Percentiles rank a stretch among this genome's conserved stretches.
Evolutionary conservation across 2,888 invertebrate genomes (phyloP).

Genomic region (Diaperis boleti): DNA sequence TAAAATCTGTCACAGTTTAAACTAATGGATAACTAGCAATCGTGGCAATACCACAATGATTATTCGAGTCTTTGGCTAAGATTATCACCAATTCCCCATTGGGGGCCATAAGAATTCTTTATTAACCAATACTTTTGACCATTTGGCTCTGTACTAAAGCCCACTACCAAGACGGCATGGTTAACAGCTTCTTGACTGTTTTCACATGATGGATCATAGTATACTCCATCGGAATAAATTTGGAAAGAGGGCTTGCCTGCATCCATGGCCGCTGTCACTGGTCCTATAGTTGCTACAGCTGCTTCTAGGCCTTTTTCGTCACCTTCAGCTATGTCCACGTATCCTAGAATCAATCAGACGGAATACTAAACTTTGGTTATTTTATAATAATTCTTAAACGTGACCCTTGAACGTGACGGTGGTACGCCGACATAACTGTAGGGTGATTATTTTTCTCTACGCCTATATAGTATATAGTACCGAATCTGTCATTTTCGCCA

Average conservation of each 20-base stretch:
- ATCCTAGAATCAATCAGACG: too few relatives aligned
- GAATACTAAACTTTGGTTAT: too few relatives aligned
- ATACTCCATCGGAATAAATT: conserved; percentile 83
- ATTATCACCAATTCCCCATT: conserved; percentile 58
- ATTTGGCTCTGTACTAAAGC: conserved; percentile 78
- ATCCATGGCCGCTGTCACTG: conserved; percentile 90
- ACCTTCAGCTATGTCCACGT: conserved; percentile 77
- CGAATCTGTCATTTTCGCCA: too few relatives aligned
- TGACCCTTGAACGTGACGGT: too few relatives aligned
- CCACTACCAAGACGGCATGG: conserved; percentile 85
- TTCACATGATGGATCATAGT: conserved; percentile 79
- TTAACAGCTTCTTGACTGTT: conserved; percentile 73
- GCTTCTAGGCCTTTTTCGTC: conserved; percentile 78
- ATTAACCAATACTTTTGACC: conserved; percentile 75
- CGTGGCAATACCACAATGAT: conserved; percentile 88
- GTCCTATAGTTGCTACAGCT: conserved; percentile 86
- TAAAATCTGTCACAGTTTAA: too few relatives aligned
- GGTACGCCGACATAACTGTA: too few relatives aligned
- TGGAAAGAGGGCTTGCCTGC: conserved; percentile 82
- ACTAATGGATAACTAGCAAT: conserved; percentile 86
- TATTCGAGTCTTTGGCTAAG: conserved; percentile 64
- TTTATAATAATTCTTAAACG: too few relatives aligned
- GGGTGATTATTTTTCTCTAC: too few relatives aligned
- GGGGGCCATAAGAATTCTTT: conserved; percentile 74
- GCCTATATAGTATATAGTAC: too few relatives aligned